Base-by-base conservation (phyloP, 2,888 invertebrate species). In the Chloroclystis v-ata region DNA sequence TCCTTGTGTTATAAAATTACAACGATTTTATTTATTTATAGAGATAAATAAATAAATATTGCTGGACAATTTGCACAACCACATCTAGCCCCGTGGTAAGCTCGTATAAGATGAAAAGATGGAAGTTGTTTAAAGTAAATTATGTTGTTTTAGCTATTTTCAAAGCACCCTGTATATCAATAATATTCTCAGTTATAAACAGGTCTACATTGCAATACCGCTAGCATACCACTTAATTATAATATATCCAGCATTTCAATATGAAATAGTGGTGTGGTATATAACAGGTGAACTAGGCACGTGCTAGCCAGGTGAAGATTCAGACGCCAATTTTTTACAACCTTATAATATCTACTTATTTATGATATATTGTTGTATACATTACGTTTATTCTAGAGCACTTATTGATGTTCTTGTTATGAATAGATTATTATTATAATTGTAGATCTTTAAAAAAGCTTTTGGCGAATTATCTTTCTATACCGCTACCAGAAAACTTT, bases 271-370 rank as follows among this genome's bases (percentile, higher is more conserved):
- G 0, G 20, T 20, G 7, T n/a, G 1, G 11, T 20, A 11, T 24
- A 35, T 10, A 77, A 82, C 84, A 84, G 84, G 82, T 84, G 84
- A 80, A 72, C 52, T 50, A 25, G 65, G 75, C 83, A 79, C 84
- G 83, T 74, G 84, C 72, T 72, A 44, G 68, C 63, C 80, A 82
- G 83, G 75, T 79, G 82, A 66, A 51, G 47, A n/a, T n/a, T n/a
- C n/a, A n/a, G n/a, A 28, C 37, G 48, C n/a, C 52, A 42, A 47
- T 62, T 67, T 74, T 72, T 70, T 52, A 40, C 39, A 20, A 46
- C 52, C 44, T 46, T 63, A 59, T 68, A 63, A 67, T 66, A 35
- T 6, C 16, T 67, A 65, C 51, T 54, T 46, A 37, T 43, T 57
- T 10, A 49, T 60, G 57, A 66, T 63, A 62, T 20, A 20, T 35